Conservation (phyloP, 1,140 invertebrate genomes). For the Chrysoperla carnea region DNA sequence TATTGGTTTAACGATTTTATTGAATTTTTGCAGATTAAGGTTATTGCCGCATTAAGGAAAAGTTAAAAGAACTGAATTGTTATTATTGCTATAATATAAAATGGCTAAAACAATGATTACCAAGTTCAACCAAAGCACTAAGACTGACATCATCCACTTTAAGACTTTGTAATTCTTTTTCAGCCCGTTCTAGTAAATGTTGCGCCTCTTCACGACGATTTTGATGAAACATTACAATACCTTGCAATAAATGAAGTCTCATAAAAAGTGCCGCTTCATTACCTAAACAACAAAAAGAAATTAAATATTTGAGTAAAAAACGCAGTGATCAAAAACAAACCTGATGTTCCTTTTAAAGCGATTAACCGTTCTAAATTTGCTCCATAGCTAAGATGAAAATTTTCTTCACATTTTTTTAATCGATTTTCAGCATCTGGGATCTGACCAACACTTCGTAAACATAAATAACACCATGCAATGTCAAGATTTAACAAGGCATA, state of each 20-base stretch:
- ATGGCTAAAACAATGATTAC: conserved; percentile 14
- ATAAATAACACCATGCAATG: conserved; percentile 71
- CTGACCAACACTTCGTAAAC: conserved; percentile 46
- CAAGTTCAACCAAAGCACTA: conserved; percentile 33
- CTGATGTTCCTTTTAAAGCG: conserved; percentile 43
- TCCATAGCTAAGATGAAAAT: conserved; percentile 50
- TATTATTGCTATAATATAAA: too few relatives aligned
- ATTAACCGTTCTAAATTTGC: conserved; percentile 45
- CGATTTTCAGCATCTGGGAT: conserved; percentile 51
- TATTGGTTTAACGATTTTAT: too few relatives aligned
- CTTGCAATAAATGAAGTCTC: conserved; percentile 59
- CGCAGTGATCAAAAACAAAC: conserved; percentile 22
- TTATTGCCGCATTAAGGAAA: too few relatives aligned
- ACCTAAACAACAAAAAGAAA: conserved; percentile 29
- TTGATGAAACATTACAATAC: conserved; percentile 55
- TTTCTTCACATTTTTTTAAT: conserved; percentile 41
- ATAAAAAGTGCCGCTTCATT: conserved; percentile 54
- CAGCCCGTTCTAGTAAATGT: conserved; percentile 33
- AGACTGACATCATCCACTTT: conserved; percentile 39
- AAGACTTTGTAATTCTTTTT: conserved; percentile 35
- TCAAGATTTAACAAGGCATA: conserved; percentile 64
- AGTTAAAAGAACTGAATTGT: too few relatives aligned
- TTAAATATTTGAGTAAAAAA: too few relatives aligned
- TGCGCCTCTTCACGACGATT: conserved; percentile 40
- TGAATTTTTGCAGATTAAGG: neutral